Evolutionary conservation across 2,888 invertebrate genomes (phyloP).

Genomic region (Phlogophora meticulosa): DNA sequence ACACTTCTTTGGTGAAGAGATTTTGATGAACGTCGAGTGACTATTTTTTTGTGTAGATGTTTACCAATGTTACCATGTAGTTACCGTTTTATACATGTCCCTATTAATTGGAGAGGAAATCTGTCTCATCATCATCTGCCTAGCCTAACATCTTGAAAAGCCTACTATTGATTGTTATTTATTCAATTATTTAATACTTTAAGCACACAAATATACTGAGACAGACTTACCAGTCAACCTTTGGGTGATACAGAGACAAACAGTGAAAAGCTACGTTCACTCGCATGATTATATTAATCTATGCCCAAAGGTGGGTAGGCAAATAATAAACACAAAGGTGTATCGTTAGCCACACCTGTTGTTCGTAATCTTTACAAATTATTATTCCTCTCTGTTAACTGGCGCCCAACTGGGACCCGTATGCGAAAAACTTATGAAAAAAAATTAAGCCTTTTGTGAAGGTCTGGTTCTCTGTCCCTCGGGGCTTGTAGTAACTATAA

Average conservation of each 20-base stretch:
- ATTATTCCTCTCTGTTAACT: constrained; percentile 60
- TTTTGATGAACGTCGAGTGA: not conserved
- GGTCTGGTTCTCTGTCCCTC: constrained; percentile 14
- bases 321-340: constrained; percentile 61
- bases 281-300: constrained; percentile 45
- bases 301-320: constrained; percentile 54
- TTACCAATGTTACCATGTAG: too few relatives aligned
- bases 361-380: constrained; percentile 69
- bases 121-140: too few relatives aligned
- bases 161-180: too few relatives aligned
- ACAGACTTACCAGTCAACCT: too few relatives aligned
- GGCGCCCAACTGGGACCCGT: constrained; percentile 46
- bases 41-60: not conserved
- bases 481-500: constrained; percentile 9
- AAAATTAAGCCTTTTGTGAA: constrained; percentile 22
- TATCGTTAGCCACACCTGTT: constrained; percentile 67
- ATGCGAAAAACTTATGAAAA: constrained; percentile 37
- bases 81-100: too few relatives aligned
- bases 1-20: not conserved
- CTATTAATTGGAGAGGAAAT: too few relatives aligned
- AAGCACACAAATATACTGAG: too few relatives aligned
- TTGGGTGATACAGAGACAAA: too few relatives aligned
- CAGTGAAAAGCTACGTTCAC: too few relatives aligned
- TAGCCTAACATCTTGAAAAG: too few relatives aligned
- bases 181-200: too few relatives aligned